Conservation (phyloP, 2,888 invertebrate genomes). For the Andrena bicolor region DNA sequence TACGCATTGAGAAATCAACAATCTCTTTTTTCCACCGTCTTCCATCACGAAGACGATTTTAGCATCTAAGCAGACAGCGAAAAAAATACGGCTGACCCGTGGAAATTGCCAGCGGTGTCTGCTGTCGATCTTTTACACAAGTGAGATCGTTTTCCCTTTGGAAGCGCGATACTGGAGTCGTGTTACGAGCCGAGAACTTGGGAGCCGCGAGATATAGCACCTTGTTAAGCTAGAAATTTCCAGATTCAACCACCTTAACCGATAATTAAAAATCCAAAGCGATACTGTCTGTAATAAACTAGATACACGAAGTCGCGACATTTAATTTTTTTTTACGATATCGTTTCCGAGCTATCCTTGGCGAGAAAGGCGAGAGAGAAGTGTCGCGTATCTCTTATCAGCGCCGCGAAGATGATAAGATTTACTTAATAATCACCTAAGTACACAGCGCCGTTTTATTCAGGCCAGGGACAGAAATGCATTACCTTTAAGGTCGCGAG, state of each 20-base stretch:
- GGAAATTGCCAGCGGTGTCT: neutral
- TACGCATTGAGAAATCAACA: constrained; percentile 53
- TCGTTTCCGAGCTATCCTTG: neutral
- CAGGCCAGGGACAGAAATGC: constrained; percentile 51
- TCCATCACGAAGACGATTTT: neutral
- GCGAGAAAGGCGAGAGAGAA: neutral
- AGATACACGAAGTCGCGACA: neutral
- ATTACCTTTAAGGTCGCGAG: constrained; percentile 38
- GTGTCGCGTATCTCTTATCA: neutral
- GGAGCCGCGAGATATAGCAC: no score
- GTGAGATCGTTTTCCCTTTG: neutral
- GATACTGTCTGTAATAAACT: neutral
- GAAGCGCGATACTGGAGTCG: no score
- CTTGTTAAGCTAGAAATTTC: neutral
- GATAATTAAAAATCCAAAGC: neutral
- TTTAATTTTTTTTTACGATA: neutral
- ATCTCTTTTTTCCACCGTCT: constrained; percentile 13
- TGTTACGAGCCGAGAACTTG: no score
- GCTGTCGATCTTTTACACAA: neutral
- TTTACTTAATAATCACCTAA: constrained; percentile 29
- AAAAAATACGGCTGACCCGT: neutral
- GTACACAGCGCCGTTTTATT: constrained; percentile 34
- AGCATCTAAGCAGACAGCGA: neutral
- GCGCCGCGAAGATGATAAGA: neutral
- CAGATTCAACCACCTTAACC: no score